Evolutionary conservation across 2,113 vertebrate genomes (phyloP), one percentile per base, ranked within the genome.

Genomic region (Pimephales promelas): DNA sequence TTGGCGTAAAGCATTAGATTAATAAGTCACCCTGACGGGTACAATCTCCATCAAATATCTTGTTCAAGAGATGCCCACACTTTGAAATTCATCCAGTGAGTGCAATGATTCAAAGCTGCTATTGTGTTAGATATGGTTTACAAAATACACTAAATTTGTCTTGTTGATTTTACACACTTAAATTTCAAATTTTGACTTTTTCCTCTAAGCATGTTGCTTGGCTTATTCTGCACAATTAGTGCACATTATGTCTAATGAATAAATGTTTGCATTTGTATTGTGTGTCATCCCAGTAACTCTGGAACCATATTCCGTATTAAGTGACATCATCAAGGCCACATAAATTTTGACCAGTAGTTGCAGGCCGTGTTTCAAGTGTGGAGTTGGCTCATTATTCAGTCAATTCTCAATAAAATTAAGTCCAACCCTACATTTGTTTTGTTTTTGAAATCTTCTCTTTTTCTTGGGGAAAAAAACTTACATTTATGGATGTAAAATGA

Each of bases 1-100:
- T 78, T 61, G 75, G 56, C 24, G 14, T 61, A 61, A 61, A 61
- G 34, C 56, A 7, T 45, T 20, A 61, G 56, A 78, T 61, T 45
- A 78, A 16, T 24, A 61, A 36, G 31, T 34, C 31, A 77, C 49
- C 54, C 24, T 57, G 40, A 77, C 22, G 73, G 73, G 28, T 31
- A 77, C 40, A 36, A 77, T 77, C 52, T 75, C 28, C 2, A 36
- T 75, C 18, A 56, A 57, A 34, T 31, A 57, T 40, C 52, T 57
- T 5, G 13, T 77, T 77, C 22, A 57, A 18, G 52, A 77, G 31
- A 77, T 34, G 52, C 5, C 8, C 40, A 9, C 40, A 40, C 49
- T 75, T 75, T 75, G 49, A 31, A 75, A 75, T 56, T 54, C 18
- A 6, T 56, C 73, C 26, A 36, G 3, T 76, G 52, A 36, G 31